phyloP scores from a whole-genome alignment of 2,113 vertebrate genomes.

The Nannospalax galili region DNA sequence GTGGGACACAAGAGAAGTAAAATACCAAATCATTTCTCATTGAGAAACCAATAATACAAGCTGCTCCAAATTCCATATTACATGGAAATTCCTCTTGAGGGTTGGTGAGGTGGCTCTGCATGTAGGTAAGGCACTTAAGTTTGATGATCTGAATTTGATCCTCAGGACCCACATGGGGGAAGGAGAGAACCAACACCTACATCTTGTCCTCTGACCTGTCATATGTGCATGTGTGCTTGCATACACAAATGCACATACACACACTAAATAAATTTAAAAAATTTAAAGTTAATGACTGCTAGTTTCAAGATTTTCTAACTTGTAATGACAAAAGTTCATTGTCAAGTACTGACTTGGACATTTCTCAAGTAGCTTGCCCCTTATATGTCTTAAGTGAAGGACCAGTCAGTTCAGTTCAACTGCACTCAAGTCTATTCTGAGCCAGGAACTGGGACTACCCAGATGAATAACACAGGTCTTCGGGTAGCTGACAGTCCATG shows the following conservation, averaged over 20 bases:
- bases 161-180: background rate
- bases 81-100: background rate
- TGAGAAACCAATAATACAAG: background rate
- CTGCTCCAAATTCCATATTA: background rate
- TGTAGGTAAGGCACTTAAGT: background rate
- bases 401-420: background rate
- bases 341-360: background rate
- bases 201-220: background rate
- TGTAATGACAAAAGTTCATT: background rate
- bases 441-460: background rate
- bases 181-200: background rate
- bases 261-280: background rate
- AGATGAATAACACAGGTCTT: background rate
- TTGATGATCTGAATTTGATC: background rate
- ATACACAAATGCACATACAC: background rate
- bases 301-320: background rate
- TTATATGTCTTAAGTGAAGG: background rate
- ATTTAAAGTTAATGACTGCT: background rate
- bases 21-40: background rate
- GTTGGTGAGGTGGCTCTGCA: background rate
- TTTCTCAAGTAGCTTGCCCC: background rate
- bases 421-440: background rate
- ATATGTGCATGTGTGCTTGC: rapidly evolving
- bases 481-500: background rate
- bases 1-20: rapidly evolving